These are phyloP conservation scores for Buathra laborator DNA, from an alignment of 2,888 invertebrate species.

Conservation along the genomic window DNA sequence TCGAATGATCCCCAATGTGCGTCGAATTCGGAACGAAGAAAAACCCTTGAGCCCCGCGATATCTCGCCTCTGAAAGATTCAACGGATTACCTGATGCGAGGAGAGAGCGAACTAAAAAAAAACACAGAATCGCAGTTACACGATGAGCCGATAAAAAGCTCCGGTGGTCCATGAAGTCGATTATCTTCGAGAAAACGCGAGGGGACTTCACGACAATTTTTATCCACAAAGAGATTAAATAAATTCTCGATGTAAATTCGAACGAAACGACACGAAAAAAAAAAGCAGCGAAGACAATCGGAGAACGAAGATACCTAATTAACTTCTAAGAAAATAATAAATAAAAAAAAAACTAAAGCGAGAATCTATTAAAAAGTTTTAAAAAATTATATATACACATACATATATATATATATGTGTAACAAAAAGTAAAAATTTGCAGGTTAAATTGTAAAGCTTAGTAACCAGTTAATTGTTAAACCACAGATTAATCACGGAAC, in stretches of 20 bases:
- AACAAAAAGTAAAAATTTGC: background rate
- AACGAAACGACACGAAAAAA: background rate
- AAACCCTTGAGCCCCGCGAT: conserved; percentile 14
- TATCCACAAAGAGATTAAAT: background rate
- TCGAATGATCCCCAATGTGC: background rate
- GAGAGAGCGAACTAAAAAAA: background rate
- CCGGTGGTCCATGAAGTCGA: conserved; percentile 36
- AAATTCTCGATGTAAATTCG: conserved; percentile 9
- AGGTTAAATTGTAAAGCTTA: background rate
- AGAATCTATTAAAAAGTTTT: conserved; percentile 36
- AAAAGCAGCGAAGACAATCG: conserved; percentile 71
- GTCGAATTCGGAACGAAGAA: background rate
- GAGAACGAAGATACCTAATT: conserved; percentile 70
- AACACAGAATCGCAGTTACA: background rate
- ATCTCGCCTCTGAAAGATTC: conserved; percentile 30
- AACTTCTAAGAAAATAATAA: conserved; percentile 41
- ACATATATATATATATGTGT: conserved; percentile 7
- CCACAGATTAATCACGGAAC: conserved; percentile 12
- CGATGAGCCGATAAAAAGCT: conserved; percentile 1
- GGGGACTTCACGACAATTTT: conserved; percentile 22
- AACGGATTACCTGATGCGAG: conserved; percentile 8
- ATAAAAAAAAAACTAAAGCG: conserved; percentile 24
- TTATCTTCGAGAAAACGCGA: conserved; percentile 19
- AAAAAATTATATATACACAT: conserved; percentile 37
- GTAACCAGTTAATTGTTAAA: conserved; percentile 20